A percentile compares a stretch with the other conserved stretches of the same genome.
These are phyloP conservation scores for Enhydra lutris DNA, from an alignment of 2,113 vertebrate species.

Conservation along the genomic window DNA sequence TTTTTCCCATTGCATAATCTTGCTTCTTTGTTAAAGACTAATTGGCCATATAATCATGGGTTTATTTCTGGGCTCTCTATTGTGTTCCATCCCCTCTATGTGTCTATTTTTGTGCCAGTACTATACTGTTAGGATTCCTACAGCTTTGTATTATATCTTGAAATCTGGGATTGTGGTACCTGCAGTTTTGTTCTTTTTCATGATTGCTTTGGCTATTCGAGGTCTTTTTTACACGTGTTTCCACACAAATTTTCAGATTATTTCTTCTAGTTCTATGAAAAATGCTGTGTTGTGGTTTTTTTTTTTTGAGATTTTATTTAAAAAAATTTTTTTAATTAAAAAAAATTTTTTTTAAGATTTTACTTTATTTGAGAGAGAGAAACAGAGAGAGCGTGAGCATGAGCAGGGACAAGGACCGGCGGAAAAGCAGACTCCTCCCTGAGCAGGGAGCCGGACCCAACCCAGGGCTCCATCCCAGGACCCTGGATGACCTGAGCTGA, in stretches of 20 bases:
- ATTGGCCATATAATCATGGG: background rate
- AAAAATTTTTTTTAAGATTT: background rate
- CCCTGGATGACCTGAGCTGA: too few species aligned
- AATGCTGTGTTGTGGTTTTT: background rate
- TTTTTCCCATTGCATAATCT: background rate
- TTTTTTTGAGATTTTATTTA: background rate
- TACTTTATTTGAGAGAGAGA: background rate
- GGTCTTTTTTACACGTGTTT: background rate
- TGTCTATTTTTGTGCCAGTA: background rate
- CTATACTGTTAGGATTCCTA: background rate
- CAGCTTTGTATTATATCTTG: background rate
- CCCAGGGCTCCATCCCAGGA: too few species aligned
- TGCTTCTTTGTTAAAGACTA: background rate
- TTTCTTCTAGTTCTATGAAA: background rate
- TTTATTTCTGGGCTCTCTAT: background rate
- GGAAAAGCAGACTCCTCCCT: too few species aligned
- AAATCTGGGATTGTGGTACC: background rate
- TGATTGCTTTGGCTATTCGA: background rate
- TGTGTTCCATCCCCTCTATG: background rate
- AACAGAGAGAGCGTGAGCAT: background rate
- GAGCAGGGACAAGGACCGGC: background rate
- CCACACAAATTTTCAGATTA: background rate
- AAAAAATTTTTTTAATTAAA: too few species aligned
- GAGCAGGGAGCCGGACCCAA: too few species aligned
- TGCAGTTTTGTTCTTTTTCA: background rate